Percentiles rank a stretch among this genome's conserved stretches.
Conservation (phyloP, 2,888 invertebrate genomes). For the Chrysolina haemoptera region DNA sequence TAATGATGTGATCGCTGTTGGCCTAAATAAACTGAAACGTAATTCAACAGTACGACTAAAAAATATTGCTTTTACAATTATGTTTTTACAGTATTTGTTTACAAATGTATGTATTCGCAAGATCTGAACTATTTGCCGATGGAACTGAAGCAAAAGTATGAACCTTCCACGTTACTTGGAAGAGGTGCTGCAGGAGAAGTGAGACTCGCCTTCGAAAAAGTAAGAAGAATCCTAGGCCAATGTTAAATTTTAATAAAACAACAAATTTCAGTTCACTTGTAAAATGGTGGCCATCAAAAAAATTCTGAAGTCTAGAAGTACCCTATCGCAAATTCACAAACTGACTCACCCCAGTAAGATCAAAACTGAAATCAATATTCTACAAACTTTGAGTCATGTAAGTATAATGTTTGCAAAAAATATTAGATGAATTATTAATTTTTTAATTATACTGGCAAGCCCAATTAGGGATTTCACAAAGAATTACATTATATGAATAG, state of each 20-base stretch:
- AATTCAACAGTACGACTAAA: conserved; percentile 59
- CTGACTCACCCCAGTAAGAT: conserved; percentile 76
- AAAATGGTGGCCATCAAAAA: conserved; percentile 88
- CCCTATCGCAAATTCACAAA: conserved; percentile 67
- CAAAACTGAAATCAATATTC: conserved; percentile 85
- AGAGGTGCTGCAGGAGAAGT: conserved; percentile 91
- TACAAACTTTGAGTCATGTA: conserved; percentile 85
- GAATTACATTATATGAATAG: too few relatives aligned
- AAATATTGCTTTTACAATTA: background rate
- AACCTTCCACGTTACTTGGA: conserved; percentile 82
- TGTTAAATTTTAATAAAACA: background rate
- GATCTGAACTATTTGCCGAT: conserved; percentile 70
- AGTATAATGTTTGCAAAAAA: too few relatives aligned
- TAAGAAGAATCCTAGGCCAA: conserved; percentile 60
- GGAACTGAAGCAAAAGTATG: conserved; percentile 80
- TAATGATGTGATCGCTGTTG: conserved; percentile 82
- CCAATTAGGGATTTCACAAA: too few relatives aligned
- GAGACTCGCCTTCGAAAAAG: conserved; percentile 80
- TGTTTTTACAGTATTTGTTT: conserved; percentile 46
- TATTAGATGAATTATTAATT: too few relatives aligned
- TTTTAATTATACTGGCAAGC: too few relatives aligned
- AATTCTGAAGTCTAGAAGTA: conserved; percentile 79
- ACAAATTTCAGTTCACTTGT: conserved; percentile 74
- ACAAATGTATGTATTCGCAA: conserved; percentile 44
- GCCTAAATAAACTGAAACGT: conserved; percentile 71